phyloP scores from a whole-genome alignment of 2,888 invertebrate species.

The Dolomedes plantarius region DNA sequence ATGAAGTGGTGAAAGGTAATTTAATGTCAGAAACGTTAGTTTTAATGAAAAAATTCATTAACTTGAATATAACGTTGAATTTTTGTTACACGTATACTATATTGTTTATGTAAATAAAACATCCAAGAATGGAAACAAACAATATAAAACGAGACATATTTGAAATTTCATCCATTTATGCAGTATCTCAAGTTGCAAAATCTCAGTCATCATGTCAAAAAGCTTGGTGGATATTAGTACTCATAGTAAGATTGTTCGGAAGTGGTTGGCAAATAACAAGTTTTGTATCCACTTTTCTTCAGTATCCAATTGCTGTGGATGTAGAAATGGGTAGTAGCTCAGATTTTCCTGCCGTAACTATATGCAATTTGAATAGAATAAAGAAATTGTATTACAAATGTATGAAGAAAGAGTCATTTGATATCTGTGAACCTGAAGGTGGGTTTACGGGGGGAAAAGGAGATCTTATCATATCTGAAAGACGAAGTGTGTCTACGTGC shows the following conservation, averaged over 20 bases:
- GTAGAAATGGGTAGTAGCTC: background rate
- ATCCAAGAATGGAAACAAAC: no score
- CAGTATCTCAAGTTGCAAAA: constrained; percentile 13
- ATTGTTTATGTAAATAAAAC: no score
- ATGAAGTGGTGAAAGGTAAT: no score
- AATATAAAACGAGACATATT: constrained; percentile 12
- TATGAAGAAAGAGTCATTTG: background rate
- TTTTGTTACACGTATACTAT: no score
- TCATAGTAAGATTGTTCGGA: background rate
- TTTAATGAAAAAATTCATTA: no score
- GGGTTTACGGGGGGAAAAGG: background rate
- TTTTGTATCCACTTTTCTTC: constrained; percentile 24
- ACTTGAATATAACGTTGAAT: no score
- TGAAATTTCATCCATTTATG: constrained; percentile 22
- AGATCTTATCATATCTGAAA: background rate
- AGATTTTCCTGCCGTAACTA: constrained; percentile 73
- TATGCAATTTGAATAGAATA: constrained; percentile 73
- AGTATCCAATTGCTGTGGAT: constrained; percentile 24
- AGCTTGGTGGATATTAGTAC: constrained; percentile 26
- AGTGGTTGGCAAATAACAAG: constrained; percentile 15
- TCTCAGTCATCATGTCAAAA: background rate
- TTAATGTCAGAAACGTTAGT: no score
- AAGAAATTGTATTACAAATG: background rate
- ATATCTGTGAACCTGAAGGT: background rate
- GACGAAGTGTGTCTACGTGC: background rate